Conservation (phyloP, 2,888 invertebrate genomes). For the Acronicta aceris region DNA sequence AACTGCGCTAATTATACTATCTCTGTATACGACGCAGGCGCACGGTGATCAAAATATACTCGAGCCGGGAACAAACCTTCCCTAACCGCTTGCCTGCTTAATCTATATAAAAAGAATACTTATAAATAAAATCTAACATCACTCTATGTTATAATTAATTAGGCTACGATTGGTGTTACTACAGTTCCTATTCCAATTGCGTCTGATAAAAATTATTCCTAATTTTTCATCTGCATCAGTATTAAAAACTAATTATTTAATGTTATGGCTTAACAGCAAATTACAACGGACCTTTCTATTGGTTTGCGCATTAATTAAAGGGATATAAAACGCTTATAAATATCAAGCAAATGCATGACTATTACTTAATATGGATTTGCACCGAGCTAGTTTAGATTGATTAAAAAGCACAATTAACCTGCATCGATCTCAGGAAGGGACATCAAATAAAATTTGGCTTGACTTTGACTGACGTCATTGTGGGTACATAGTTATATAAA, state of each 20-base stretch:
- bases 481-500: too few relatives aligned
- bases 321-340: neutral
- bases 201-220: conserved; percentile 60
- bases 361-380: conserved; percentile 4
- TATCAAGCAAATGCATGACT: neutral
- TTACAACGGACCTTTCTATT: conserved; percentile 58
- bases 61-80: conserved; percentile 41
- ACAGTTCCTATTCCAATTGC: conserved; percentile 77
- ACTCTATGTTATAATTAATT: conserved; percentile 84
- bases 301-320: conserved; percentile 44
- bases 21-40: conserved; percentile 74
- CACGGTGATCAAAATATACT: conserved; percentile 58
- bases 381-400: conserved; percentile 10
- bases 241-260: conserved; percentile 63
- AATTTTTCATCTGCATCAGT: conserved; percentile 72
- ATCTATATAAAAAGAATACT: conserved; percentile 80
- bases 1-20: conserved; percentile 78
- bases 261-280: conserved; percentile 74
- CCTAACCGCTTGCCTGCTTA: conserved; percentile 60
- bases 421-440: neutral
- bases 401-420: conserved; percentile 31
- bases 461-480: neutral
- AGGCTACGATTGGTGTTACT: conserved; percentile 88
- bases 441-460: neutral
- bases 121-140: conserved; percentile 86